Percentiles rank a stretch among this genome's conserved stretches.
These are phyloP conservation scores for Buathra laborator DNA, from an alignment of 2,888 invertebrate species.

Conservation along the genomic window DNA sequence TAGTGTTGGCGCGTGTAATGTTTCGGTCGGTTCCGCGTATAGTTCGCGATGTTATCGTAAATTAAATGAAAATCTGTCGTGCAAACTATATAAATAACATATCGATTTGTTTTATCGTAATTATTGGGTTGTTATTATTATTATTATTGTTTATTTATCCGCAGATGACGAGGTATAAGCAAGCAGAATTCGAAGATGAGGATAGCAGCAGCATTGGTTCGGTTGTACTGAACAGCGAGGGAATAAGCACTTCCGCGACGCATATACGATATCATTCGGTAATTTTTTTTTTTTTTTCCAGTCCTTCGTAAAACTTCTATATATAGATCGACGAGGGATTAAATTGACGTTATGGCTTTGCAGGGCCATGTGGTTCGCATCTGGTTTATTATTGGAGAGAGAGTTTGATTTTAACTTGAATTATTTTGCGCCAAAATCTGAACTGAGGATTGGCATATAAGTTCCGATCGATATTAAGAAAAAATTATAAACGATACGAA, in stretches of 20 bases:
- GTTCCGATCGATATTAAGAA: not conserved
- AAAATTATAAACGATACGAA: not conserved
- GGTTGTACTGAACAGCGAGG: slow-evolving; percentile 92
- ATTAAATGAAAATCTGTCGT: not conserved
- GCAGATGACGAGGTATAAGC: slow-evolving; percentile 96
- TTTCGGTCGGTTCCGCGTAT: not conserved
- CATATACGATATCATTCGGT: slow-evolving; percentile 94
- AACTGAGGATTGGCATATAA: not conserved
- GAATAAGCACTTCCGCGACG: slow-evolving; percentile 91
- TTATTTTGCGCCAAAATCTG: not conserved
- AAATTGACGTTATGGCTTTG: slow-evolving; percentile 15
- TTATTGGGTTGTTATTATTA: not conserved
- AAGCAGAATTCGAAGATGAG: slow-evolving; percentile 94
- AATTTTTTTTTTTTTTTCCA: slow-evolving; percentile 70
- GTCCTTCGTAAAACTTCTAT: not conserved
- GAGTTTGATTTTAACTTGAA: not conserved
- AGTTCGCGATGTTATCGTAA: not conserved
- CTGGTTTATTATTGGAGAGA: slow-evolving; percentile 14
- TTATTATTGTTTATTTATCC: slow-evolving; percentile 66
- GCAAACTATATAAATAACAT: not conserved
- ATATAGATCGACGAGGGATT: slow-evolving; percentile 3
- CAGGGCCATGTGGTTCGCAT: slow-evolving; percentile 10
- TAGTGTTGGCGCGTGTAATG: not conserved
- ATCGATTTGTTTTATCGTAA: not conserved
- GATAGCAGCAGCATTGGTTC: slow-evolving; percentile 94